phyloP scores from a whole-genome alignment of 2,797 vertebrate species.

The Ctenochaetus hawaiiensis region DNA sequence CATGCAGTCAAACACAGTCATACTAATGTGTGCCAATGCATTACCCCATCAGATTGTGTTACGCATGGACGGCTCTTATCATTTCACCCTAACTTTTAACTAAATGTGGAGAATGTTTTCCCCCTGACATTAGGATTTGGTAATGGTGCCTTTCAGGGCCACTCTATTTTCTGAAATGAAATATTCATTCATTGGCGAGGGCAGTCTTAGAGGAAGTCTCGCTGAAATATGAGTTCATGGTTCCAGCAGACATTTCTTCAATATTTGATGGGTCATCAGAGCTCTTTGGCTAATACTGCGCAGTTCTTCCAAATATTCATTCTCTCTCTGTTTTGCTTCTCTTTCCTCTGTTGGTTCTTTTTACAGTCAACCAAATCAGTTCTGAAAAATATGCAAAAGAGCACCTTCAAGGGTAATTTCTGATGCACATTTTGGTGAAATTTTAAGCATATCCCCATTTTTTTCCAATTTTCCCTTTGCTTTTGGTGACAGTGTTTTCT shows the following conservation, averaged over 20 bases:
- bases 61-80: slow-evolving; percentile 77
- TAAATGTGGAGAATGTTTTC: slow-evolving; percentile 77
- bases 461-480: slow-evolving; percentile 32
- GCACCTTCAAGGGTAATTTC: slow-evolving; percentile 33
- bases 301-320: slow-evolving; percentile 63
- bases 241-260: slow-evolving; percentile 85
- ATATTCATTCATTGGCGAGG: slow-evolving; percentile 83
- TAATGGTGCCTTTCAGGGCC: slow-evolving; percentile 83
- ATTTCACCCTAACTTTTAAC: slow-evolving; percentile 77
- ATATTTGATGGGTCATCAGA: slow-evolving; percentile 86
- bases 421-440: slow-evolving; percentile 33
- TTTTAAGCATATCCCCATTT: slow-evolving; percentile 32
- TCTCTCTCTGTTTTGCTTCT: slow-evolving; percentile 56
- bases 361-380: slow-evolving; percentile 40
- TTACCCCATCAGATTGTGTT: slow-evolving; percentile 80
- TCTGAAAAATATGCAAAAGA: slow-evolving; percentile 40
- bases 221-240: slow-evolving; percentile 82
- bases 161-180: slow-evolving; percentile 84
- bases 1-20: slow-evolving; percentile 63
- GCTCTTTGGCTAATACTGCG: slow-evolving; percentile 74
- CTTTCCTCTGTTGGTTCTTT: slow-evolving; percentile 36
- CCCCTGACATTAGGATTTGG: slow-evolving; percentile 78
- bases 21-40: slow-evolving; percentile 79
- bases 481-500: slow-evolving; percentile 42
- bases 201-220: slow-evolving; percentile 80